Evolutionary conservation across 1,140 invertebrate species (phyloP).

Genomic region (Apis cerana): DNA sequence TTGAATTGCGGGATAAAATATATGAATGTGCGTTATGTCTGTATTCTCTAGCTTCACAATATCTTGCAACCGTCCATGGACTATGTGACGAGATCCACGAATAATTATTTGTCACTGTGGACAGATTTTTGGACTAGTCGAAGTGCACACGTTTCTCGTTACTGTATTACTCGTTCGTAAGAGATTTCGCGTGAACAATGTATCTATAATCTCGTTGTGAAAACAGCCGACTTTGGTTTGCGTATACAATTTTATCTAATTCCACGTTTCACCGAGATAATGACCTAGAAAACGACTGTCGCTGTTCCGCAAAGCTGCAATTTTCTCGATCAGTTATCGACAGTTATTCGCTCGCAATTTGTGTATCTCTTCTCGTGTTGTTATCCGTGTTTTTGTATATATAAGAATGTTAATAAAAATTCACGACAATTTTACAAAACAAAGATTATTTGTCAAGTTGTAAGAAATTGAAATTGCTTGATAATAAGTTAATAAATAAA

Average conservation of each 20-base stretch:
- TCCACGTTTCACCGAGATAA: slow-evolving; percentile 7
- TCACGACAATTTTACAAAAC: too few relatives aligned
- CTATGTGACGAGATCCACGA: too few relatives aligned
- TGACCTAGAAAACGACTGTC: neutral
- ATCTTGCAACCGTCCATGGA: too few relatives aligned
- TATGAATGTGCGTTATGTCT: too few relatives aligned
- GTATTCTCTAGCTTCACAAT: too few relatives aligned
- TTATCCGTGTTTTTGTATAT: too few relatives aligned
- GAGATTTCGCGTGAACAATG: neutral
- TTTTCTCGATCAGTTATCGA: neutral
- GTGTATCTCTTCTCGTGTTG: neutral
- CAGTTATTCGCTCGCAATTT: neutral
- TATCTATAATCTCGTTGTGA: neutral
- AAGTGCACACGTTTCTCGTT: neutral
- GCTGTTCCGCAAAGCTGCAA: neutral
- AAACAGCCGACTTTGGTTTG: neutral
- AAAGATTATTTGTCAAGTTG: too few relatives aligned
- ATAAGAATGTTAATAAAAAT: too few relatives aligned
- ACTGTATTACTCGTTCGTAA: neutral
- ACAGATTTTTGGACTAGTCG: neutral
- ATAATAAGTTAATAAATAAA: too few relatives aligned
- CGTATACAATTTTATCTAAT: slow-evolving; percentile 9
- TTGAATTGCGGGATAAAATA: too few relatives aligned
- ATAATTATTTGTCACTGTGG: too few relatives aligned
- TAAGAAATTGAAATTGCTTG: too few relatives aligned